Evolutionary conservation across 2,797 vertebrate genomes (phyloP), one percentile per base, ranked within the genome.

Genomic region (Potorous gilbertii): DNA sequence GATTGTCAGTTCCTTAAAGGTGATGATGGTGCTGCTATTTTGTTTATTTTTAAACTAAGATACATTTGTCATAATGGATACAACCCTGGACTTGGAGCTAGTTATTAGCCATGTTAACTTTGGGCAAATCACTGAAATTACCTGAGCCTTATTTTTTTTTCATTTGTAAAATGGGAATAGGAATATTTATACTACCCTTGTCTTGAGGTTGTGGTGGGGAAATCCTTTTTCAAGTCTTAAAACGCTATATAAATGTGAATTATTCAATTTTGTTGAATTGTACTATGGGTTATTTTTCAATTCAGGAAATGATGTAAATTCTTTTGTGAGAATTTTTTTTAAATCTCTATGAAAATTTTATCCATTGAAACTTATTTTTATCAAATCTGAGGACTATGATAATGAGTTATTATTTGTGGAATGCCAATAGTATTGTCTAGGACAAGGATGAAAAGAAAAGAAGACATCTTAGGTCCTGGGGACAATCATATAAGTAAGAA

Each of bases 281-380:
- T 34, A 74, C 16, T 66, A 18, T 5, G n/a, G 34, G 1, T 66
- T 66, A n/a, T 74, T 74, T 66, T 74, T 74, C 11, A 74, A 40
- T 21, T 74, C 8, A 74, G 16, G 66, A 92, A 56, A 56, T 93
- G 56, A 62, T 94, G 90, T 90, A 55, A 46, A 94, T 94, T 97
- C 91, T 81, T 93, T 27, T 90, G 52, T 91, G 40, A 92, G 55
- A 57, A n/a, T 16, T 96, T 97, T 94, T 91, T 29, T 62, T 92
- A 96, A 97, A 92, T 94, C 92, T 96, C 89, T 74, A 56, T 95
- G 90, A 56, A 94, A 95, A 96, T 89, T 92, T 56, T 92, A 50
- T 55, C 50, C 54, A 62, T 91, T 92, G 56, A 95, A 93, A 92
- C 24, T 94, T 97, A 91, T 90, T 94, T 96, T 74, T 91, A 94